Percentiles rank a stretch among this genome's conserved stretches.
phyloP scores from a whole-genome alignment of 1,140 invertebrate species.

The Micrasema minimum region DNA sequence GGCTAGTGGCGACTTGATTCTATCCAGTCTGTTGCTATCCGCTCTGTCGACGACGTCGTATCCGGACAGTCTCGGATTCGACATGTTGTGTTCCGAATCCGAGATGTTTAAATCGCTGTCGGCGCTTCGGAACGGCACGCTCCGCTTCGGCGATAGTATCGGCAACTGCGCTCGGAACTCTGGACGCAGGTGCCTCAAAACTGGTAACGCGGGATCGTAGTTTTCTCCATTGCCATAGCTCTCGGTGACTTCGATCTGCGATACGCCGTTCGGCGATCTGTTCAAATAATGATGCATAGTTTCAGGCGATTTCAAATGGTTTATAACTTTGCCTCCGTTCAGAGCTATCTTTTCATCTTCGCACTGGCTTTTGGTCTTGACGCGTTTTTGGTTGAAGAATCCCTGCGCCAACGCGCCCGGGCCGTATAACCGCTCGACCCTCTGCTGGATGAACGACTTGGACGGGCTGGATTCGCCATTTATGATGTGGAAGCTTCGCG shows the following conservation, averaged over 20 bases:
- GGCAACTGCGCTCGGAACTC: conserved; percentile 87
- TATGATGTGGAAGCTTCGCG: conserved; percentile 47
- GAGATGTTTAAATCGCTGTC: conserved; percentile 45
- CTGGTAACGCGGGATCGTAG: conserved; percentile 67
- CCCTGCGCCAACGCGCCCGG: conserved; percentile 84
- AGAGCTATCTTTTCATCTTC: conserved; percentile 57
- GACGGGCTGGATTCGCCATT: conserved; percentile 62
- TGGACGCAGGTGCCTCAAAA: conserved; percentile 81
- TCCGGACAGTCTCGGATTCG: conserved; percentile 35
- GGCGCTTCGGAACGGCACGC: conserved; percentile 59
- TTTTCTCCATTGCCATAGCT: conserved; percentile 31
- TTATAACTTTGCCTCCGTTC: conserved; percentile 12
- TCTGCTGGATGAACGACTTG: conserved; percentile 87
- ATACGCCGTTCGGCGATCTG: conserved; percentile 55
- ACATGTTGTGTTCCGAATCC: conserved; percentile 53
- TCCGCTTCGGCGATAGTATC: conserved; percentile 72
- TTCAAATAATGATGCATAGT: conserved; percentile 23
- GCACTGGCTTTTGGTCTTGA: conserved; percentile 59
- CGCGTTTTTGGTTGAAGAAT: conserved; percentile 77
- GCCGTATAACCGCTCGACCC: conserved; percentile 87
- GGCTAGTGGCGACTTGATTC: not conserved
- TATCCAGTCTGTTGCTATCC: conserved; percentile 11
- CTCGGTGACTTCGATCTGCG: conserved; percentile 45
- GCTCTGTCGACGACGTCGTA: conserved; percentile 47
- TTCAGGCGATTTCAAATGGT: conserved; percentile 34